These are phyloP conservation scores for Chromis chromis DNA, from an alignment of 2,797 vertebrate genomes.

Conservation along the genomic window DNA sequence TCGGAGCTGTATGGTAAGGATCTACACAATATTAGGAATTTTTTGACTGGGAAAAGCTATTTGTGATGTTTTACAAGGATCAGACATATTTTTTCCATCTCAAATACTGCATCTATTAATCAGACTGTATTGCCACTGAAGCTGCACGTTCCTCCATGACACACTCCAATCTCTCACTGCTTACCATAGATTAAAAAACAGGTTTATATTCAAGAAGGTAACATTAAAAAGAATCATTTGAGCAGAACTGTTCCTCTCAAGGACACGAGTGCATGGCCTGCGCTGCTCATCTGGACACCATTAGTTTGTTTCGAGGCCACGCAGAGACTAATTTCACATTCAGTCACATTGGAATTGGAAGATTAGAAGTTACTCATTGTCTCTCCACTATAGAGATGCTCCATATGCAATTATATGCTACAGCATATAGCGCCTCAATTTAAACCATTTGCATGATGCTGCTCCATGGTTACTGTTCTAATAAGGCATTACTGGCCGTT, in stretches of 20 bases:
- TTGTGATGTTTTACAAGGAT: too few relatives aligned
- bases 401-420: neutral
- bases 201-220: slow-evolving; percentile 11
- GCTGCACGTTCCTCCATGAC: slow-evolving; percentile 9
- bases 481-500: slow-evolving; percentile 35
- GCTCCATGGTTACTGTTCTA: slow-evolving; percentile 27
- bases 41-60: too few relatives aligned
- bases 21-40: too few relatives aligned
- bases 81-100: slow-evolving; percentile 3
- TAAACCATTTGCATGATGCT: slow-evolving; percentile 6
- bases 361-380: too few relatives aligned
- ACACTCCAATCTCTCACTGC: slow-evolving; percentile 4
- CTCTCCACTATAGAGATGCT: too few relatives aligned
- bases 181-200: slow-evolving; percentile 6
- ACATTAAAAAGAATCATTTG: neutral
- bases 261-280: neutral
- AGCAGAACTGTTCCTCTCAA: neutral
- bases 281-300: neutral
- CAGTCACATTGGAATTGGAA: neutral
- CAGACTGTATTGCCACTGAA: slow-evolving; percentile 17
- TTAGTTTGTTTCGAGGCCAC: neutral
- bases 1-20: too few relatives aligned
- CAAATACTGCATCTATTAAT: slow-evolving; percentile 15
- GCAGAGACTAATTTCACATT: neutral
- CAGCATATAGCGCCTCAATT: slow-evolving; percentile 3